These are phyloP conservation scores for Uria lomvia DNA, from an alignment of 2,113 vertebrate species.

Conservation along the genomic window DNA sequence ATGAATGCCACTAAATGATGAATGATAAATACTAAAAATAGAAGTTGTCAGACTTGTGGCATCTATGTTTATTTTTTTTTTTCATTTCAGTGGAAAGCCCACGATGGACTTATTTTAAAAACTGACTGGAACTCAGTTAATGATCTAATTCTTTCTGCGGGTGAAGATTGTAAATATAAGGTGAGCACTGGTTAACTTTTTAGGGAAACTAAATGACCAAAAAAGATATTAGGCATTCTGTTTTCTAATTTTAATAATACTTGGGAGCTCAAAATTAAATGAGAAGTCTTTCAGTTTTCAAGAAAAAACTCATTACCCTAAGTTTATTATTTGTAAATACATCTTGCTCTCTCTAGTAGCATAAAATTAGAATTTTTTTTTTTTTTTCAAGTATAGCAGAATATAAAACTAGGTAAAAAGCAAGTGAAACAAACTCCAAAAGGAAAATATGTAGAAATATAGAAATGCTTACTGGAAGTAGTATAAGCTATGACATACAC, in stretches of 20 bases:
- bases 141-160: conserved; percentile 91
- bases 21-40: neutral
- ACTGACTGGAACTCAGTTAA: conserved; percentile 97
- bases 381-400: neutral
- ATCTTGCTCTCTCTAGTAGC: neutral
- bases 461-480: neutral
- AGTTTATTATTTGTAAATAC: neutral
- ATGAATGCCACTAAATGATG: neutral
- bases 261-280: neutral
- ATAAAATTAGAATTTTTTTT: neutral
- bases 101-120: conserved; percentile 92
- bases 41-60: neutral
- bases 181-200: conserved; percentile 59
- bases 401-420: neutral
- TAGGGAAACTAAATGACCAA: neutral
- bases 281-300: neutral
- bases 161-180: conserved; percentile 98
- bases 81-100: conserved; percentile 90
- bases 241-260: neutral
- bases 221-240: neutral
- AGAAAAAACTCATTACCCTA: neutral
- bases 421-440: neutral
- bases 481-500: neutral
- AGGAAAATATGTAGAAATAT: neutral
- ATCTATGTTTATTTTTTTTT: neutral